A percentile compares a stretch with the other conserved stretches of the same genome.
These are phyloP conservation scores for Echinarachnius parma DNA, from an alignment of 53 echinoderm and acorn worm genomes.

Conservation along the genomic window DNA sequence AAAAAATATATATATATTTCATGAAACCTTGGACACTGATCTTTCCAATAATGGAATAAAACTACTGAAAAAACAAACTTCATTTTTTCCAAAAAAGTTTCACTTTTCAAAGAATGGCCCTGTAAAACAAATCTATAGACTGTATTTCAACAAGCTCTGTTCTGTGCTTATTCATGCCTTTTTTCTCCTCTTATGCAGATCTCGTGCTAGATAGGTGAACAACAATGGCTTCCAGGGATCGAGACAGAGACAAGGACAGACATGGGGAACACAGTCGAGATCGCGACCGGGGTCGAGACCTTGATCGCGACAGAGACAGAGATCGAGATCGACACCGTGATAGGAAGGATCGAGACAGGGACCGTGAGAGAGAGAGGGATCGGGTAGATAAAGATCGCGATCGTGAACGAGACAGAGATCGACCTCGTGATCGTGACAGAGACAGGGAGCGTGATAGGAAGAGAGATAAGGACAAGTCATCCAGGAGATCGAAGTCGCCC, in stretches of 20 bases:
- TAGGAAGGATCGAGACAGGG: conserved; percentile 48
- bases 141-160: no score
- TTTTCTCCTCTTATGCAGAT: no score
- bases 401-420: conserved; percentile 46
- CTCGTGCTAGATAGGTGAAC: no score
- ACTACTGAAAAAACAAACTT: neutral
- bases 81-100: neutral
- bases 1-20: neutral
- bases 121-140: no score
- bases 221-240: conserved; percentile 39
- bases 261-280: conserved; percentile 26
- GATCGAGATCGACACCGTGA: conserved; percentile 64
- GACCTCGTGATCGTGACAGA: conserved; percentile 47
- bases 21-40: neutral
- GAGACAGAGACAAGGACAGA: conserved; percentile 48
- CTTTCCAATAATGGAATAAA: neutral
- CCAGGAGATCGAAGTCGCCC: conserved; percentile 59
- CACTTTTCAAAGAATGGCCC: no score
- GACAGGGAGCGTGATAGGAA: conserved; percentile 53
- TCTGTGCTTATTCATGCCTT: no score
- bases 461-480: conserved; percentile 49
- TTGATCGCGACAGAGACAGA: conserved; percentile 3
- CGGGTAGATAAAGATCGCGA: conserved; percentile 23
- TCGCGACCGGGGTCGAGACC: conserved; percentile 28
- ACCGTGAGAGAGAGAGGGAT: conserved; percentile 47